Conservation (phyloP, 2,113 vertebrate genomes). For the Delphinus delphis region DNA sequence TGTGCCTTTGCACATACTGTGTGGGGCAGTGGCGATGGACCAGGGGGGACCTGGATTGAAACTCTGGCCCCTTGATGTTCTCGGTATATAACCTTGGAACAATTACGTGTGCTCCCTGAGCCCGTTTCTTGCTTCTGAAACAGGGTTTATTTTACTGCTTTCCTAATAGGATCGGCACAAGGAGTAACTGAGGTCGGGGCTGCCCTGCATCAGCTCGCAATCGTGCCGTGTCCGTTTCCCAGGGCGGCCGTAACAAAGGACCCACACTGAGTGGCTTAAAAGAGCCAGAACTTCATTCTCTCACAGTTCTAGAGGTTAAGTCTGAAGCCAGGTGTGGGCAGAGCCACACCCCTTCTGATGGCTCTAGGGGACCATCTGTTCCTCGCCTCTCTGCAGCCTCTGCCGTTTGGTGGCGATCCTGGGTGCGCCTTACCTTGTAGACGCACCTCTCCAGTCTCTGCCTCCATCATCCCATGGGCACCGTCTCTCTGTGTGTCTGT, state of each 20-base stretch:
- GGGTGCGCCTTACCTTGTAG: not conserved
- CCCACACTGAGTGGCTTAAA: not conserved
- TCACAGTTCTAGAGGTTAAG: not conserved
- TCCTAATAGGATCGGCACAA: not conserved
- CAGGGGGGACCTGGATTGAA: not conserved
- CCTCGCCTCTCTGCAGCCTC: no score
- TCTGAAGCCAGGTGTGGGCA: not conserved
- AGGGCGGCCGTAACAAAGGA: no score
- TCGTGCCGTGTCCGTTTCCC: not conserved
- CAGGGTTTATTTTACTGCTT: not conserved
- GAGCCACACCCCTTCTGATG: fast-evolving
- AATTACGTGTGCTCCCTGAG: not conserved
- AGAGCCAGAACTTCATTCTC: not conserved
- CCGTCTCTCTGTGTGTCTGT: not conserved
- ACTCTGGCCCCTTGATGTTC: not conserved
- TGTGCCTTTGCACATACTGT: fast-evolving
- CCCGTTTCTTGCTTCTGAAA: not conserved
- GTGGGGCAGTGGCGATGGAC: not conserved
- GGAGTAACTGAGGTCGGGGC: not conserved
- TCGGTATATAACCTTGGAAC: not conserved
- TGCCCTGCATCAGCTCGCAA: not conserved
- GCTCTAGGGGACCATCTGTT: not conserved
- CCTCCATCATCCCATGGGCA: fast-evolving
- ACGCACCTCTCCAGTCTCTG: not conserved
- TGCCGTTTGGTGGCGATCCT: not conserved